phyloP scores from a whole-genome alignment of 23 tunicate species.

The Botrylloides violaceus region DNA sequence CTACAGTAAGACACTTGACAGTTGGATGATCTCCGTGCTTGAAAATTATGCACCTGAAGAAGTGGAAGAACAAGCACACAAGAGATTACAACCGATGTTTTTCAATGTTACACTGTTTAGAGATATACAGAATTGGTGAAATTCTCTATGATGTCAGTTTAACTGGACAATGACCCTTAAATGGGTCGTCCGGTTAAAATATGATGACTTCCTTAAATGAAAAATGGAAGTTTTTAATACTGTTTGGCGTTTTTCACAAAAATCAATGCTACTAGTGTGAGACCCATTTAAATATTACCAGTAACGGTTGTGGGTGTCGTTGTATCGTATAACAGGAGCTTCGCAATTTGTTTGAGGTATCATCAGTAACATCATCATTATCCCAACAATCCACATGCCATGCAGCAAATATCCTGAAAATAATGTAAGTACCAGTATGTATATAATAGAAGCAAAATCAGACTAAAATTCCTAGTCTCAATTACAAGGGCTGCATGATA shows the following conservation, averaged over 20 bases:
- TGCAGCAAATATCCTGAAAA: slow-evolving; percentile 13
- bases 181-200: neutral
- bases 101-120: no score
- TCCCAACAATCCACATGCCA: slow-evolving; percentile 29
- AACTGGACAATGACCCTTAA: no score
- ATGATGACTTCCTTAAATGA: neutral
- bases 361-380: slow-evolving; percentile 4
- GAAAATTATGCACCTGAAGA: neutral
- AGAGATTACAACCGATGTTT: no score
- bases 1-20: slow-evolving; percentile 25
- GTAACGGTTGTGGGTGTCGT: slow-evolving; percentile 18
- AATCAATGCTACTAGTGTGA: neutral
- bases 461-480: neutral
- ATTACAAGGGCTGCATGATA: neutral
- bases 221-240: neutral
- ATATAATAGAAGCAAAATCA: no score
- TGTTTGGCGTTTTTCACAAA: neutral
- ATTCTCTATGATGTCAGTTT: no score
- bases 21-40: slow-evolving; percentile 5
- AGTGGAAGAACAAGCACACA: no score
- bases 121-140: no score
- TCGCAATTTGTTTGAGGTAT: neutral
- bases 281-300: slow-evolving; percentile 1
- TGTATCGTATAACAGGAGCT: neutral
- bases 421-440: no score